These are phyloP conservation scores for Proterorhinus semilunaris DNA, from an alignment of 2,113 vertebrate genomes.

Conservation along the genomic window DNA sequence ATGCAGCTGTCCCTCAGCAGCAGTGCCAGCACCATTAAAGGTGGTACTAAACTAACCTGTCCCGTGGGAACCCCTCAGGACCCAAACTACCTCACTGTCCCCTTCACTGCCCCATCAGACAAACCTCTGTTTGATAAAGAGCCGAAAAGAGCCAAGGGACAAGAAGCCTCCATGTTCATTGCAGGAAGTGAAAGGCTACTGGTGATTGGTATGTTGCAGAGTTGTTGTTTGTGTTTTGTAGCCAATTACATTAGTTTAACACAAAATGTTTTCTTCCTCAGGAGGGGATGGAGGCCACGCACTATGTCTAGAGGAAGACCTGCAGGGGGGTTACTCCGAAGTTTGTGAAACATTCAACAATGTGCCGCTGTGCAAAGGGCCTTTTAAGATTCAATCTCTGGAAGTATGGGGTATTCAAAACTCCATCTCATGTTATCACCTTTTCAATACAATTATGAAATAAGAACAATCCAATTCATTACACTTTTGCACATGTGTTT, in stretches of 20 bases:
- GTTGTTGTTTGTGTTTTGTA: too few relatives aligned
- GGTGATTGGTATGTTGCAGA: slow-evolving; percentile 74
- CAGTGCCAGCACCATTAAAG: neutral
- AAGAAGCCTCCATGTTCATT: slow-evolving; percentile 83
- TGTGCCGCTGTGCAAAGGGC: slow-evolving; percentile 78
- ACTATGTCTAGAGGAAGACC: slow-evolving; percentile 70
- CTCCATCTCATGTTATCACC: slow-evolving; percentile 45
- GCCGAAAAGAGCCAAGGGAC: slow-evolving; percentile 73
- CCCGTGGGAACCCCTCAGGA: slow-evolving; percentile 51
- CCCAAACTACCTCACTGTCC: slow-evolving; percentile 65
- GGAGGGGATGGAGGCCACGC: slow-evolving; percentile 83
- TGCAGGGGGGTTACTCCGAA: slow-evolving; percentile 75
- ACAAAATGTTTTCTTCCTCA: slow-evolving; percentile 47
- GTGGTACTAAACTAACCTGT: slow-evolving; percentile 28
- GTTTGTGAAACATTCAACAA: slow-evolving; percentile 84
- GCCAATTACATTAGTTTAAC: neutral
- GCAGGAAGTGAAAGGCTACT: slow-evolving; percentile 71
- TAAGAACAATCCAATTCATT: neutral
- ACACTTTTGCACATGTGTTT: neutral
- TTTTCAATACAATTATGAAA: slow-evolving; percentile 23
- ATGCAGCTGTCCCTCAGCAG: slow-evolving; percentile 11
- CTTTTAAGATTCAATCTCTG: slow-evolving; percentile 83
- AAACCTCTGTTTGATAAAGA: slow-evolving; percentile 67
- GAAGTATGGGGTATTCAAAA: slow-evolving; percentile 85
- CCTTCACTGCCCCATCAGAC: slow-evolving; percentile 54